Conservation (phyloP, 2,888 invertebrate genomes). For the Zhuqinia jingwanae region DNA sequence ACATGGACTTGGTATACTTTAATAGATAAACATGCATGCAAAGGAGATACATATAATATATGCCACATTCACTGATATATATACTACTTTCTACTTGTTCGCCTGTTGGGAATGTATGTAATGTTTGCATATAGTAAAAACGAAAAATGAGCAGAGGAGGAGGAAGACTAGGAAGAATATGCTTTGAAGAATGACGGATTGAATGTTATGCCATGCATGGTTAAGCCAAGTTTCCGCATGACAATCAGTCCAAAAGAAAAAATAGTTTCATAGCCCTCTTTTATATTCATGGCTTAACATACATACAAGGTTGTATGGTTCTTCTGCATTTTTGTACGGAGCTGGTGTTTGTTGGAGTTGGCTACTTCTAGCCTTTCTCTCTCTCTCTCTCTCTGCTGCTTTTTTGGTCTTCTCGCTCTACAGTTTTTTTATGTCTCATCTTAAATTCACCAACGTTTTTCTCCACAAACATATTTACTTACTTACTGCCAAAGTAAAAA, state of each 20-base stretch:
- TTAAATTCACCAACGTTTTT: slow-evolving; percentile 50
- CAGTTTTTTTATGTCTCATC: slow-evolving; percentile 41
- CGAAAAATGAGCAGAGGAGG: not conserved
- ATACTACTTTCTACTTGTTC: too few relatives aligned
- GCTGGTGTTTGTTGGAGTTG: not conserved
- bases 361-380: not conserved
- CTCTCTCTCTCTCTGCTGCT: slow-evolving; percentile 3
- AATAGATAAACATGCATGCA: too few relatives aligned
- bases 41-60: too few relatives aligned
- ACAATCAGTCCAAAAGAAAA: slow-evolving; percentile 56
- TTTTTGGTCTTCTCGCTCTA: not conserved
- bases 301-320: too few relatives aligned
- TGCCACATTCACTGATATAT: too few relatives aligned
- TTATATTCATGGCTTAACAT: slow-evolving; percentile 68
- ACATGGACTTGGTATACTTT: not conserved
- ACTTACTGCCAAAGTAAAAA: slow-evolving; percentile 10
- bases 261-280: slow-evolving; percentile 60
- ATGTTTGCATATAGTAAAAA: too few relatives aligned
- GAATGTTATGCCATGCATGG: slow-evolving; percentile 67
- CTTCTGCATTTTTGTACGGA: slow-evolving; percentile 17
- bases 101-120: not conserved
- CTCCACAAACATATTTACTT: slow-evolving; percentile 50
- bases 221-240: slow-evolving; percentile 66
- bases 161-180: slow-evolving; percentile 5
- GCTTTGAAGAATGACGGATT: slow-evolving; percentile 61